Percentiles rank a stretch among this genome's conserved stretches.
phyloP scores from a whole-genome alignment of 2,113 vertebrate species.

The Larimichthys crocea region DNA sequence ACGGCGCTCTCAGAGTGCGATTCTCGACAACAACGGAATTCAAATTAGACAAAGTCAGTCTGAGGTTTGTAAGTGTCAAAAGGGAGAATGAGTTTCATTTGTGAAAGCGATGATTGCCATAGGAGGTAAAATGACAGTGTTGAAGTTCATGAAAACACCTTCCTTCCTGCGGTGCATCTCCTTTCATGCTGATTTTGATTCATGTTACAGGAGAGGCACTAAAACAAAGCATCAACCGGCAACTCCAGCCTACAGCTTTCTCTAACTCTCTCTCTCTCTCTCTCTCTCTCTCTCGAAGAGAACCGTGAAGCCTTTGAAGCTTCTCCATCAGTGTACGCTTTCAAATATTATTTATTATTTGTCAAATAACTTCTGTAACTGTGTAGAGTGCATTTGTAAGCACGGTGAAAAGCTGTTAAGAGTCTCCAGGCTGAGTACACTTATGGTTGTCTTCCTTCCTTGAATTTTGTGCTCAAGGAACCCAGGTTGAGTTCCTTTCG shows the following conservation, averaged over 20 bases:
- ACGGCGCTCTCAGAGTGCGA: slow-evolving; percentile 57
- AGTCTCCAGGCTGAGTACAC: slow-evolving; percentile 54
- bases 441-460: slow-evolving; percentile 66
- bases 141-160: slow-evolving; percentile 34
- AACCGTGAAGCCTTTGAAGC: slow-evolving; percentile 51
- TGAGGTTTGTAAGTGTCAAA: slow-evolving; percentile 45
- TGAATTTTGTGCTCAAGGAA: slow-evolving; percentile 26
- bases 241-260: slow-evolving; percentile 16
- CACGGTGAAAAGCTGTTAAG: slow-evolving; percentile 14
- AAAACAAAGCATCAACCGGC: slow-evolving; percentile 43
- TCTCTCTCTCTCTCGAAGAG: not conserved
- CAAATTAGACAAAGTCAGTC: slow-evolving; percentile 61
- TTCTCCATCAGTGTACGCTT: slow-evolving; percentile 22
- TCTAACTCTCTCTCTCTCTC: slow-evolving; percentile 3
- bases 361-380: slow-evolving; percentile 26
- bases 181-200: slow-evolving; percentile 28
- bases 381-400: slow-evolving; percentile 32
- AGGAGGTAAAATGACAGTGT: slow-evolving; percentile 44
- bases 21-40: slow-evolving; percentile 60
- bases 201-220: slow-evolving; percentile 11
- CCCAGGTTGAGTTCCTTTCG: slow-evolving; percentile 55
- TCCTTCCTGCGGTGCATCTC: slow-evolving; percentile 8
- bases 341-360: slow-evolving; percentile 1
- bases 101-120: slow-evolving; percentile 45
- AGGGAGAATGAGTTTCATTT: slow-evolving; percentile 56